Evolutionary conservation across 2,797 vertebrate genomes (phyloP).

Genomic region (Anableps anableps): DNA sequence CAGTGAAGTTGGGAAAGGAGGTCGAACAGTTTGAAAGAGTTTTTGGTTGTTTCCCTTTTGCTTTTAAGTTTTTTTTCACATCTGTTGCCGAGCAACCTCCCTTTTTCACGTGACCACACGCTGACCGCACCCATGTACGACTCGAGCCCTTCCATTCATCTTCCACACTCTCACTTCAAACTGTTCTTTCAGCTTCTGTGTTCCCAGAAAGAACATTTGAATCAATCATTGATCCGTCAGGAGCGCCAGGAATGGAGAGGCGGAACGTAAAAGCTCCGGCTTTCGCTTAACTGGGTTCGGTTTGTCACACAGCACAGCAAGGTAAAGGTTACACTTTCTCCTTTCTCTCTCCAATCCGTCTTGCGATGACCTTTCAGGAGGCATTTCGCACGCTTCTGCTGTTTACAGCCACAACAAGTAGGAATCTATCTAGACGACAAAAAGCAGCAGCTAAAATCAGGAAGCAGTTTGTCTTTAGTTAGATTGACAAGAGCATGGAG

Average conservation of each 20-base stretch:
- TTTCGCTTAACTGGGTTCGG: conserved; percentile 33
- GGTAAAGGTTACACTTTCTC: conserved; percentile 43
- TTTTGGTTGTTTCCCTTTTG: background rate
- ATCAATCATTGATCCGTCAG: conserved; percentile 11
- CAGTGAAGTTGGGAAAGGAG: background rate
- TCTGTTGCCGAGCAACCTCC: background rate
- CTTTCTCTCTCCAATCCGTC: conserved; percentile 42
- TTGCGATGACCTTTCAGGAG: conserved; percentile 60
- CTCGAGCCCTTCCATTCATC: background rate
- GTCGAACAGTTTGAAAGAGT: too few relatives aligned
- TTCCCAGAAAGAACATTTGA: conserved; percentile 14
- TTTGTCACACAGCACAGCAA: conserved; percentile 32
- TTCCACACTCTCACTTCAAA: conserved; percentile 5
- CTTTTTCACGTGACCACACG: background rate
- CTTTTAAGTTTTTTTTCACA: background rate
- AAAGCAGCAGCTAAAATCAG: conserved; percentile 8
- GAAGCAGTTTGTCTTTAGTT: conserved; percentile 9
- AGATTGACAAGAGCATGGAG: conserved; percentile 21
- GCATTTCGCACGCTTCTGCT: conserved; percentile 18
- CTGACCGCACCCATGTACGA: conserved; percentile 8
- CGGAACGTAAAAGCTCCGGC: conserved; percentile 21
- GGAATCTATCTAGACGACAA: conserved; percentile 28
- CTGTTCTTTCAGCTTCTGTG: background rate
- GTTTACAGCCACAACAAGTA: conserved; percentile 40
- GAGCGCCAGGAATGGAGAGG: conserved; percentile 14